Conservation (phyloP, 2,888 invertebrate genomes). For the Morinoia aosen region DNA sequence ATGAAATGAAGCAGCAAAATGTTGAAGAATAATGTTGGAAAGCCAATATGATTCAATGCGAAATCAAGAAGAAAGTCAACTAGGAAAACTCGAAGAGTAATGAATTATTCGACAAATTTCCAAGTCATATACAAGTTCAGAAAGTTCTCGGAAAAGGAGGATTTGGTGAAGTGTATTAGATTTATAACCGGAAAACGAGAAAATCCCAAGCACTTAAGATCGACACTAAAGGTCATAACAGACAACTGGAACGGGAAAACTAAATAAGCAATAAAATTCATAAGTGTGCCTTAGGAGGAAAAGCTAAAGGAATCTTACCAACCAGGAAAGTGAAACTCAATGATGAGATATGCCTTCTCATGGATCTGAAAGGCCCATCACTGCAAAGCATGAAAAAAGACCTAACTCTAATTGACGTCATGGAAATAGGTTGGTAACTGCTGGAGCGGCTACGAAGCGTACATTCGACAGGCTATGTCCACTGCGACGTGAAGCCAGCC, state of each 20-base stretch:
- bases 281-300: not conserved
- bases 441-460: not conserved
- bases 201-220: not conserved
- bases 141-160: slow-evolving; percentile 20
- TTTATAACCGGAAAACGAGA: not conserved
- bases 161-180: slow-evolving; percentile 22
- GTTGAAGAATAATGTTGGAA: not conserved
- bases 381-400: slow-evolving; percentile 24
- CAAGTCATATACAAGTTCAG: slow-evolving; percentile 7
- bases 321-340: not conserved
- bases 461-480: slow-evolving; percentile 13
- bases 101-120: not conserved
- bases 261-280: not conserved
- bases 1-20: not conserved
- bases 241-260: not conserved
- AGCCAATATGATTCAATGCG: not conserved
- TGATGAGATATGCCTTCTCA: not conserved
- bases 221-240: not conserved
- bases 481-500: slow-evolving; percentile 40
- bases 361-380: slow-evolving; percentile 43
- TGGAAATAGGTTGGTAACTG: slow-evolving; percentile 8
- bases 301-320: not conserved
- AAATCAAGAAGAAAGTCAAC: not conserved
- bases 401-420: not conserved
- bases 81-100: slow-evolving; percentile 21